A percentile compares a stretch with the other conserved stretches of the same genome.
Conservation (phyloP, 2,888 invertebrate genomes). For the Apantesis nais region DNA sequence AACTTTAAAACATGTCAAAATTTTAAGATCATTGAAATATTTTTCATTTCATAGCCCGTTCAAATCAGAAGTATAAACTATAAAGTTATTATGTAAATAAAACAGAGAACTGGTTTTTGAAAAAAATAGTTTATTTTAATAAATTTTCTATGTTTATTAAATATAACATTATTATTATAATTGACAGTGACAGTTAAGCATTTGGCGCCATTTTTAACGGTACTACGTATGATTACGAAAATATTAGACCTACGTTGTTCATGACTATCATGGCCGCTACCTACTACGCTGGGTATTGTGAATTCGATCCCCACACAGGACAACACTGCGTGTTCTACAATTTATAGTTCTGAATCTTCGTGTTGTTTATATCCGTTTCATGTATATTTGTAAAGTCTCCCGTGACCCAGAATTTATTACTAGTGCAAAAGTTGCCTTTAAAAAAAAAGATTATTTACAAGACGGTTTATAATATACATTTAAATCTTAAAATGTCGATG, state of each 20-base stretch:
- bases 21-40: not conserved
- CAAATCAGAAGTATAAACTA: slow-evolving; percentile 19
- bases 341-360: too few species aligned
- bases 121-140: slow-evolving; percentile 25
- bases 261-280: too few species aligned
- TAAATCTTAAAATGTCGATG: not conserved
- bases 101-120: slow-evolving; percentile 26
- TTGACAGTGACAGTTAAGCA: slow-evolving; percentile 6
- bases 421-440: too few species aligned
- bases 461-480: not conserved
- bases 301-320: too few species aligned
- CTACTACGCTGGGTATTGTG: too few species aligned
- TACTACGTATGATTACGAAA: not conserved
- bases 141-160: slow-evolving; percentile 34
- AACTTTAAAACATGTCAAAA: not conserved
- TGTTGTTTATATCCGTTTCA: too few species aligned
- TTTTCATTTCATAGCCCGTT: slow-evolving; percentile 29
- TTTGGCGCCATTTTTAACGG: slow-evolving; percentile 11
- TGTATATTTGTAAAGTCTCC: too few species aligned
- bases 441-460: not conserved
- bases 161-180: slow-evolving; percentile 34
- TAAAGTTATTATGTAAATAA: slow-evolving; percentile 6
- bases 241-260: not conserved
- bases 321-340: too few species aligned
- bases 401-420: too few species aligned